These are phyloP conservation scores for Amazona guildingii DNA, from an alignment of 2,113 vertebrate species.

Conservation along the genomic window DNA sequence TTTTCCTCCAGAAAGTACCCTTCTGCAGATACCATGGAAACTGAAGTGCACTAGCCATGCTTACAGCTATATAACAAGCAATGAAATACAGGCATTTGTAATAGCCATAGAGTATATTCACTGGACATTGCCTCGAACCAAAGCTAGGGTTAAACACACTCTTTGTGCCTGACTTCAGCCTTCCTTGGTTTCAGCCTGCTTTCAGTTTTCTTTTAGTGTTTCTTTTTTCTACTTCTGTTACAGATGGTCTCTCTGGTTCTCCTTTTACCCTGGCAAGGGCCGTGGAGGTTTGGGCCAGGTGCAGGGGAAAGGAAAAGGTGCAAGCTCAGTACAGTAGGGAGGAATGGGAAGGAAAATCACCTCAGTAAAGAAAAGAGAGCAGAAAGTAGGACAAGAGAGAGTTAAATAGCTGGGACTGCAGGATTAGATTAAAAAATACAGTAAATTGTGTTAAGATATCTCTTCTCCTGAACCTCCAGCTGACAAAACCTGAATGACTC, in stretches of 20 bases:
- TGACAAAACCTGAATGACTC: conserved; percentile 9
- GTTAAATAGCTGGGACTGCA: not conserved
- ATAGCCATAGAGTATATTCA: not conserved
- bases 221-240: not conserved
- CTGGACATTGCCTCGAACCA: not conserved
- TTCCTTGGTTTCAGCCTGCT: not conserved
- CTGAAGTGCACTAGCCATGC: not conserved
- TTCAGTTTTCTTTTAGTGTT: not conserved
- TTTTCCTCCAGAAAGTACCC: not conserved
- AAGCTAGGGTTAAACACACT: not conserved
- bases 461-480: not conserved
- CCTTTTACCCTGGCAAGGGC: not conserved
- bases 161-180: not conserved
- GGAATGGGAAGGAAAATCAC: not conserved
- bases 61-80: not conserved
- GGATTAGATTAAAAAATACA: not conserved
- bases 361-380: not conserved
- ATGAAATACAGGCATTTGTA: not conserved
- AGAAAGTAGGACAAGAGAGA: not conserved
- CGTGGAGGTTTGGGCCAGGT: not conserved
- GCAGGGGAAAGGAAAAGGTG: not conserved
- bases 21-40: conserved; percentile 19
- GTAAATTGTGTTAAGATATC: not conserved
- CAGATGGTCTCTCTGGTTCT: not conserved
- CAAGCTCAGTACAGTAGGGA: not conserved